Percentiles rank a stretch among this genome's conserved stretches.
These are phyloP conservation scores for Carcinoscorpius rotundicauda DNA, from an alignment of 1,140 invertebrate species.

Conservation along the genomic window DNA sequence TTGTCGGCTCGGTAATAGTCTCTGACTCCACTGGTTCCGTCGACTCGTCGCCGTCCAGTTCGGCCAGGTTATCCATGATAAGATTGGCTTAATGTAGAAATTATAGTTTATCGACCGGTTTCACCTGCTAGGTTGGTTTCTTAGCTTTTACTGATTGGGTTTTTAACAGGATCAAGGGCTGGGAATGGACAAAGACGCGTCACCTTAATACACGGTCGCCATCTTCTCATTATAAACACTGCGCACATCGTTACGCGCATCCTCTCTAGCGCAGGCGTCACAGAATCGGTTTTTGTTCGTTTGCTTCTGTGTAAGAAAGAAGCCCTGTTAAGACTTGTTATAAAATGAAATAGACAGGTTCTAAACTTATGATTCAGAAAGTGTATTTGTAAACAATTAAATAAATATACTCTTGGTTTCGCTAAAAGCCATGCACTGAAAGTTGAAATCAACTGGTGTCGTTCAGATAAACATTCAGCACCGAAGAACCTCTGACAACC, in stretches of 20 bases:
- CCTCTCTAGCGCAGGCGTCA: too few species aligned
- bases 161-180: slow-evolving; percentile 28
- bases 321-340: too few species aligned
- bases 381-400: too few species aligned
- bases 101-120: slow-evolving; percentile 16
- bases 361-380: too few species aligned
- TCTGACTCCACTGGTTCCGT: slow-evolving; percentile 17
- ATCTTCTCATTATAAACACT: slow-evolving; percentile 24
- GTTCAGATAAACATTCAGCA: too few species aligned
- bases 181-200: slow-evolving; percentile 29
- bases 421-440: too few species aligned
- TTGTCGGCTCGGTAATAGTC: not conserved
- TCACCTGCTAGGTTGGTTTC: slow-evolving; percentile 4
- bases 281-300: too few species aligned
- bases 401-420: too few species aligned
- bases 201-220: slow-evolving; percentile 29
- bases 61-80: slow-evolving; percentile 35
- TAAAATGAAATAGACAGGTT: too few species aligned
- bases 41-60: slow-evolving; percentile 36
- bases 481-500: too few species aligned
- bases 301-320: too few species aligned
- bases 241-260: slow-evolving; percentile 1
- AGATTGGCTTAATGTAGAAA: not conserved
- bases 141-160: slow-evolving; percentile 5
- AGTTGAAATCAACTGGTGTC: too few species aligned